phyloP scores from a whole-genome alignment of 2,113 vertebrate species.

The Corynorhinus townsendii region DNA sequence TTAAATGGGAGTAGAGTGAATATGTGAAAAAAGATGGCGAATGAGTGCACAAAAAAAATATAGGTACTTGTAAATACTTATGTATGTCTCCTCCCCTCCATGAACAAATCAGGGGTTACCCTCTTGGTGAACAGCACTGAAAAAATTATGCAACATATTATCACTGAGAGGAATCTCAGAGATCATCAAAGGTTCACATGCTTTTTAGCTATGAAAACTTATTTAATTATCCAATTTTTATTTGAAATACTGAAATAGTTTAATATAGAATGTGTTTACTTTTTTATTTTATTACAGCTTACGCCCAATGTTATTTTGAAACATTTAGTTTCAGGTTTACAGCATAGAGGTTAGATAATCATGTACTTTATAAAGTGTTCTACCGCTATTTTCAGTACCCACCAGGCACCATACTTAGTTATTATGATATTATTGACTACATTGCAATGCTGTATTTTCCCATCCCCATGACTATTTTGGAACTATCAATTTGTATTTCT shows the following conservation, averaged over 20 bases:
- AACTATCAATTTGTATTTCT: background rate
- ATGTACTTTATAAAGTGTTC: background rate
- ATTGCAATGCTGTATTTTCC: background rate
- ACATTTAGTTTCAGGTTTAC: background rate
- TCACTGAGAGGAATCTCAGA: background rate
- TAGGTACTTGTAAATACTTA: background rate
- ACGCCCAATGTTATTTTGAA: background rate
- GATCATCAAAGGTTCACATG: background rate
- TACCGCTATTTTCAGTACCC: background rate
- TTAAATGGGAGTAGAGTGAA: background rate
- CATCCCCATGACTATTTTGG: background rate
- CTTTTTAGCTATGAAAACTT: background rate
- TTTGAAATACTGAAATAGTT: background rate
- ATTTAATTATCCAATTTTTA: background rate
- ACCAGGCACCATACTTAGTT: background rate
- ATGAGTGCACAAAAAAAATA: background rate
- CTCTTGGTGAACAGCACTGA: background rate
- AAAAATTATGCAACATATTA: background rate
- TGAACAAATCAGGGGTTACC: background rate
- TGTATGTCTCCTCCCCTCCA: too few relatives aligned
- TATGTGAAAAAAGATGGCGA: background rate
- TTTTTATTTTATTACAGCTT: background rate
- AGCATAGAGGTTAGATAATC: background rate
- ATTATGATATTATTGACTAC: background rate
- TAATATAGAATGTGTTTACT: background rate